Evolutionary conservation across 2,113 vertebrate species (phyloP).

Genomic region (Thunnus maccoyii): DNA sequence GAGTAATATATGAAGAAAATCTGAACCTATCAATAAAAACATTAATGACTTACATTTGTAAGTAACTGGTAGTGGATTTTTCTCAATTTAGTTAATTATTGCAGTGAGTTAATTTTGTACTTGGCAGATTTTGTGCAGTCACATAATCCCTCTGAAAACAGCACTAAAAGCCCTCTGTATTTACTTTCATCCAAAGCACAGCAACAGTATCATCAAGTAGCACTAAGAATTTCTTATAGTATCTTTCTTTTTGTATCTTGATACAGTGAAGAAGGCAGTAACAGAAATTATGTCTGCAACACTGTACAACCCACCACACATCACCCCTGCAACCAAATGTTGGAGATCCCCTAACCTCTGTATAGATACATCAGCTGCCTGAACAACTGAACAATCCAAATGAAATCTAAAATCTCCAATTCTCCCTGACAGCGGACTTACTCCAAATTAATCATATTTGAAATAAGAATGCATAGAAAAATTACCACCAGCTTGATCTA

Average conservation of each 20-base stretch:
- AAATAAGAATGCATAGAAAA: neutral
- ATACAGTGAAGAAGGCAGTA: neutral
- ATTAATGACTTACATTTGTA: neutral
- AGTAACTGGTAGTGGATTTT: neutral
- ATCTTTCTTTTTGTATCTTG: neutral
- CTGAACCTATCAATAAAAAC: neutral
- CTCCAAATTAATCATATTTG: conserved; percentile 2
- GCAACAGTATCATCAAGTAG: neutral
- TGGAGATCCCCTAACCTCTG: neutral
- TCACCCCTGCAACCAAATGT: neutral
- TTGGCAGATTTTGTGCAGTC: neutral
- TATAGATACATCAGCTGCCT: neutral
- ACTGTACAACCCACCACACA: neutral
- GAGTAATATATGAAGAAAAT: neutral
- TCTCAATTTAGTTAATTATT: neutral
- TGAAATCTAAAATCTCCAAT: neutral
- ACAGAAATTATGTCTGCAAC: conserved; percentile 6
- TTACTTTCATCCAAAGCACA: neutral
- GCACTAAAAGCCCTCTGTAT: neutral
- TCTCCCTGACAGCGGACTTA: neutral
- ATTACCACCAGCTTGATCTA: conserved; percentile 1
- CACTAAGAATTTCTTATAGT: neutral
- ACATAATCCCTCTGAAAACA: neutral
- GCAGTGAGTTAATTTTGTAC: neutral
- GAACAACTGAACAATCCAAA: conserved; percentile 9